Evolutionary conservation across 1,140 invertebrate genomes (phyloP), one percentile per base, ranked within the genome.

Genomic region (Teleopsis dalmanni): DNA sequence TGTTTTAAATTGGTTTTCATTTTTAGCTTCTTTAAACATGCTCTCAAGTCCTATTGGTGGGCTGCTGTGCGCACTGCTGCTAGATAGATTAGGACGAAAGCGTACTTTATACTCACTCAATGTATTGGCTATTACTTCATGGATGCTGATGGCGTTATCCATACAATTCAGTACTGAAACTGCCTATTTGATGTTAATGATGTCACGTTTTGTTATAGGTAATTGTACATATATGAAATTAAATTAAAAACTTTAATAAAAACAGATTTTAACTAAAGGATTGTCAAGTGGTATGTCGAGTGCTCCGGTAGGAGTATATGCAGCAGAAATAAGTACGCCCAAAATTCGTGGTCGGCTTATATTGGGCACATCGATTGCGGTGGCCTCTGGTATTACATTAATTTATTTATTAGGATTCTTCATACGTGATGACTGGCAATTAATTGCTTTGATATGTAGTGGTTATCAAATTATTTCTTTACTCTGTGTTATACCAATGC

Each of bases 371-470:
- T 79, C 80, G 6, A 69, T 83, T 5, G 68, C 73, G 0, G 81
- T 82, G 25, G 77, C 80, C 13, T 31, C 72, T 13, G 81, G 81
- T 2, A 76, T 83, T 25, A 61, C 81, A 0, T 52, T 81, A 1
- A 76, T 82, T 1, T 84, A 84, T 51, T 65, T 75, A 2, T 72
- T 83, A 18, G 82, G 81, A 11, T 77, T 73, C 37, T 63, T 77
- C n/a, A 70, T 82, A 18, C 72, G 77, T 48, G 75, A 77, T 26
- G 70, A 81, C 51, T 83, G 79, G 75, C 73, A 75, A 18, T 34
- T 76, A 29, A 75, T 88, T 22, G 81, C 83, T 4, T 52, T 80
- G 3, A 65, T 85, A 8, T 81, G 80, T 38, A 73, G 77, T 22
- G 54, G 76, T 1, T 77, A 84, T 47, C 56, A 79, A n/a, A 23